Evolutionary conservation across 2,888 invertebrate species (phyloP), one percentile per base, ranked within the genome.

Genomic region (Cylindroiulus punctatus): DNA sequence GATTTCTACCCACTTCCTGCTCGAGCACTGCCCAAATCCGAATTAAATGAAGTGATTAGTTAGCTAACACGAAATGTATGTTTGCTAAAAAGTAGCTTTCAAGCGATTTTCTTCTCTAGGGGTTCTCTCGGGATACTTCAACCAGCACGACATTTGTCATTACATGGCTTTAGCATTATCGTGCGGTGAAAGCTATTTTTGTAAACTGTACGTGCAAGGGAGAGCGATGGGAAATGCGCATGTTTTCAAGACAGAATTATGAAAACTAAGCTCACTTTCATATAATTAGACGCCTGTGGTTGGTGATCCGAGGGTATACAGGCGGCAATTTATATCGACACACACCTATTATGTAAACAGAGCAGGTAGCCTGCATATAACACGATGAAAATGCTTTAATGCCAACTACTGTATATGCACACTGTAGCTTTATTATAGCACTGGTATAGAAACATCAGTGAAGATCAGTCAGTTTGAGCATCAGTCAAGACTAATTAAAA

Each of bases 41-140:
- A 76, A 76, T 76, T 76, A 76, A 76, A 76, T 76, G 30, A 76
- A 76, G 76, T 76, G 76, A 76, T 76, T 76, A 76, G 26, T 76
- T 76, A 26, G 76, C 30, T 30, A 30, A 76, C 76, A 76, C 76
- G 30, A 76, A 76, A 76, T 30, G 76, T 30, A 30, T 76, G 76
- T 76, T 76, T 76, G 76, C 76, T 17, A 76, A 76, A 76, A 76
- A 76, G 76, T 76, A 76, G 76, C 76, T 76, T 65, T 76, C 22
- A 76, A 30, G 76, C 76, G 76, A 76, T 76, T 76, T 76, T 76
- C 30, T 7, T 76, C 76, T 76, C 76, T 76, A 1, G 0, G 76
- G 76, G 76, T 76, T 76, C 30, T 76, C 76, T 76, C 30, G 12
- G 76, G 30, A 76, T 76, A 76, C 76, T 76, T 76, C 12, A 76